These are phyloP conservation scores for Rhopalosiphum nymphaeae DNA, from an alignment of 2,888 invertebrate species.

Conservation along the genomic window DNA sequence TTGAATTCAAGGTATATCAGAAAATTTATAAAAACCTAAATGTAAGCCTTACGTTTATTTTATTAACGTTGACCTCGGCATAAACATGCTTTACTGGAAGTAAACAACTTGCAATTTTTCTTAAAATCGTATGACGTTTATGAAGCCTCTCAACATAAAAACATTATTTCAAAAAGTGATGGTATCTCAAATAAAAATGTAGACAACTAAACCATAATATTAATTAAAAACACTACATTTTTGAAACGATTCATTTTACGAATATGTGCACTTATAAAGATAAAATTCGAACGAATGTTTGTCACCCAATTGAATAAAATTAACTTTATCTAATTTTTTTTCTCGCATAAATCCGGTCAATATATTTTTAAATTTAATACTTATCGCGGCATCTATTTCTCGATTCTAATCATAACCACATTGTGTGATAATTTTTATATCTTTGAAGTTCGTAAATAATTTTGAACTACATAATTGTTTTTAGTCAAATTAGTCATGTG, in stretches of 20 bases:
- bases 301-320: background rate
- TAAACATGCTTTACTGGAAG: background rate
- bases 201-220: background rate
- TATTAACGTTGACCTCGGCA: conserved; percentile 17
- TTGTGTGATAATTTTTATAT: too few species aligned
- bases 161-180: background rate
- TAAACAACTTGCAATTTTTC: background rate
- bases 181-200: background rate
- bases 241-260: background rate
- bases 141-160: background rate
- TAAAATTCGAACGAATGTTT: background rate
- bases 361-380: too few species aligned
- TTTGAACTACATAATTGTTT: too few species aligned
- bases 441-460: too few species aligned
- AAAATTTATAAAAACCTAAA: conserved; percentile 40
- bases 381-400: too few species aligned
- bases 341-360: too few species aligned
- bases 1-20: background rate
- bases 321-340: too few species aligned
- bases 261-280: background rate
- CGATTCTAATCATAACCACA: too few species aligned
- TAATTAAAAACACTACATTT: background rate
- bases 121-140: background rate
- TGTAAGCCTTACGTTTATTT: conserved; percentile 20
- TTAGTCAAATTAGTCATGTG: too few species aligned